Percentiles rank a stretch among this genome's conserved stretches.
These are phyloP conservation scores for Hypotaenidia philippensis DNA, from an alignment of 2,797 vertebrate species.

Conservation along the genomic window DNA sequence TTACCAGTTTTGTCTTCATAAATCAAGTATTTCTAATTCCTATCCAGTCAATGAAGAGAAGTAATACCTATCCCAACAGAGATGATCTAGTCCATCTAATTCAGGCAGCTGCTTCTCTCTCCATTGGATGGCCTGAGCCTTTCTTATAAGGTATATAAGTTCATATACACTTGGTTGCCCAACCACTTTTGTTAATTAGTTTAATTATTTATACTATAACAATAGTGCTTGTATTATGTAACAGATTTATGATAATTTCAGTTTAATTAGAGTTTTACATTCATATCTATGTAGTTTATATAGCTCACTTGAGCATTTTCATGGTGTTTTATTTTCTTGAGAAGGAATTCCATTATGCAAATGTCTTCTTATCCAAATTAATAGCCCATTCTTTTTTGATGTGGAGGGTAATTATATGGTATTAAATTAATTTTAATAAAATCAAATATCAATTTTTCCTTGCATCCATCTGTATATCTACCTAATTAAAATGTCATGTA, in stretches of 20 bases:
- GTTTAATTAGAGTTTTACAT: conserved; percentile 56
- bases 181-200: neutral
- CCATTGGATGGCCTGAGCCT: neutral
- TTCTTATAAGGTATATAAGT: neutral
- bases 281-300: conserved; percentile 10
- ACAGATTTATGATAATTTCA: conserved; percentile 35
- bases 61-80: neutral
- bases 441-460: conserved; percentile 38
- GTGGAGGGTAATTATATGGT: conserved; percentile 45
- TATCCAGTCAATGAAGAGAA: neutral
- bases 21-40: neutral
- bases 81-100: neutral
- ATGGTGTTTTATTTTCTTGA: conserved; percentile 42
- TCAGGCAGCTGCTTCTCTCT: neutral
- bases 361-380: conserved; percentile 68
- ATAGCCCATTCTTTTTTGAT: conserved; percentile 58
- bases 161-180: neutral
- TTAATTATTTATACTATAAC: neutral
- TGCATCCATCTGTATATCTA: neutral
- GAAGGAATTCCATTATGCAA: conserved; percentile 48
- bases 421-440: conserved; percentile 59
- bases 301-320: conserved; percentile 36
- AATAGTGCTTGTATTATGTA: neutral
- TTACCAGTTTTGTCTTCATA: neutral
- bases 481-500: conserved; percentile 34